Evolutionary conservation across 2,797 vertebrate genomes (phyloP).

Genomic region (Manis pentadactyla): DNA sequence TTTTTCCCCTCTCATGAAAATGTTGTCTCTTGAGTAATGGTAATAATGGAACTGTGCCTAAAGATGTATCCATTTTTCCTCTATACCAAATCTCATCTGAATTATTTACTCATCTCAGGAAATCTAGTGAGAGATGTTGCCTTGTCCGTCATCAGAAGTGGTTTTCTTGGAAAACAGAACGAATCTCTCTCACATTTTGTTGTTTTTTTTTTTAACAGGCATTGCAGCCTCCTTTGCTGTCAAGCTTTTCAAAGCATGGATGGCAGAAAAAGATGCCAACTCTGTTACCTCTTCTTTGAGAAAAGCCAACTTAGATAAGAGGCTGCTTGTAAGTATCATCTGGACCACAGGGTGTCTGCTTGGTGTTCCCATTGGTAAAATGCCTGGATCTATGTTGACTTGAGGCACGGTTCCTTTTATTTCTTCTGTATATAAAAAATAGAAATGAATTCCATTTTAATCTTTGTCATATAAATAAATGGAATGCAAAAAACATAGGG

Average conservation of each 20-base stretch:
- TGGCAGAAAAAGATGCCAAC: slow-evolving; percentile 95
- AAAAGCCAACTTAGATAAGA: slow-evolving; percentile 95
- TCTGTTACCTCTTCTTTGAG: slow-evolving; percentile 94
- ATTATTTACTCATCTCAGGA: neutral
- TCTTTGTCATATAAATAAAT: neutral
- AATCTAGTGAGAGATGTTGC: neutral
- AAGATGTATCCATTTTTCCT: neutral
- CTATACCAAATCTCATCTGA: neutral
- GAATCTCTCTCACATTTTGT: neutral
- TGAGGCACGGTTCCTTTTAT: neutral
- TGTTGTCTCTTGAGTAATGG: neutral
- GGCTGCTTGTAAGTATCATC: slow-evolving; percentile 91
- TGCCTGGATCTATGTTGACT: neutral
- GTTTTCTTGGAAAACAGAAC: neutral
- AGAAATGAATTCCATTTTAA: slow-evolving; percentile 3
- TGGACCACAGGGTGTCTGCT: neutral
- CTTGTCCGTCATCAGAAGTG: neutral
- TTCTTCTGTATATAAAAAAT: neutral
- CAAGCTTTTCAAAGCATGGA: slow-evolving; percentile 97
- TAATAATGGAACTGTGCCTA: neutral
- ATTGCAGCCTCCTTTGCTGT: slow-evolving; percentile 95
- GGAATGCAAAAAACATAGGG: neutral
- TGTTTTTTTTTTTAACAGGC: slow-evolving; percentile 84
- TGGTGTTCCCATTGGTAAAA: accelerated
- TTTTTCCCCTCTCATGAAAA: neutral